phyloP scores from a whole-genome alignment of 2,797 vertebrate species.

The Pteronotus mesoamericanus region DNA sequence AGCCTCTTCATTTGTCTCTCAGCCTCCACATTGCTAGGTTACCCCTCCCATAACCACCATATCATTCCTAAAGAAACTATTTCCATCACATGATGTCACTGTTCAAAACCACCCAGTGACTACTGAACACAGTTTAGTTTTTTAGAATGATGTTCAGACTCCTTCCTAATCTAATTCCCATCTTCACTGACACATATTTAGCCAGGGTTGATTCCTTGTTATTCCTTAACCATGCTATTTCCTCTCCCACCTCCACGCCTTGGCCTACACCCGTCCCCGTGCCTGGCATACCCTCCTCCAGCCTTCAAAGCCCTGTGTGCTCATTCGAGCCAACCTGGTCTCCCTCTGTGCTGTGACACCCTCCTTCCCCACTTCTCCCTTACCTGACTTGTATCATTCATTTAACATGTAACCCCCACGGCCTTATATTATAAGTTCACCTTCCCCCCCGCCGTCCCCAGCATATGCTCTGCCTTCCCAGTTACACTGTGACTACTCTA shows the following conservation, averaged over 20 bases:
- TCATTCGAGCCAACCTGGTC: background rate
- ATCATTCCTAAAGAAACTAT: background rate
- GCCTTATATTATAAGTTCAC: background rate
- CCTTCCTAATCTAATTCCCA: background rate
- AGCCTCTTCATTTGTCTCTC: background rate
- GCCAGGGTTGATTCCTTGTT: background rate
- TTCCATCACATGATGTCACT: background rate
- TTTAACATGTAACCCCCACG: background rate
- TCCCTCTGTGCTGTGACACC: background rate
- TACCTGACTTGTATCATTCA: background rate
- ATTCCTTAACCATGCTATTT: background rate
- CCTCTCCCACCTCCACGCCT: background rate
- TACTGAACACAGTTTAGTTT: background rate
- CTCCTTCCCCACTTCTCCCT: background rate
- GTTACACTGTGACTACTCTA: background rate
- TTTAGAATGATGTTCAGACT: background rate
- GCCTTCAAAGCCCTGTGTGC: background rate
- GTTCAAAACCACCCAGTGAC: background rate
- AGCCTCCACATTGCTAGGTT: background rate
- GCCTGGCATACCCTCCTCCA: background rate
- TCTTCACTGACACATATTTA: background rate
- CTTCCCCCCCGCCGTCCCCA: no score
- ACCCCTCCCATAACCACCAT: background rate
- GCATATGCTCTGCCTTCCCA: background rate
- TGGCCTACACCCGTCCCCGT: background rate